These are phyloP conservation scores for Mormyrus proboscirostris DNA, from an alignment of 2,797 vertebrate species.

Conservation along the genomic window DNA sequence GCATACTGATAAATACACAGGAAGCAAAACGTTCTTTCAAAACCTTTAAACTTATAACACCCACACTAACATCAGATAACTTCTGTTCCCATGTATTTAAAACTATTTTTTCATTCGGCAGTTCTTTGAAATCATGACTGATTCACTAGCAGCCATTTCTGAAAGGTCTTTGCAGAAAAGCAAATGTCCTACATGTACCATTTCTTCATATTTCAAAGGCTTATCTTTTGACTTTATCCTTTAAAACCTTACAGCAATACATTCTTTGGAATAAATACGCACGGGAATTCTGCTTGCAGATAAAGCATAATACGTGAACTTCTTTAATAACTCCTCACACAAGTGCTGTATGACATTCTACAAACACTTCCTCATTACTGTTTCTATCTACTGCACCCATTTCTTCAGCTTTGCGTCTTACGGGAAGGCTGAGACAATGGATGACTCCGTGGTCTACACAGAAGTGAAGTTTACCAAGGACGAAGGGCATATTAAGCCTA, in stretches of 20 bases:
- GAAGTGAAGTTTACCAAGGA: slow-evolving; percentile 13
- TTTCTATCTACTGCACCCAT: background rate
- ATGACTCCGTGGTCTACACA: slow-evolving; percentile 11
- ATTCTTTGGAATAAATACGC: background rate
- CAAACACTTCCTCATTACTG: background rate
- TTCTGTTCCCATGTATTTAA: background rate
- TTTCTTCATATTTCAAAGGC: background rate
- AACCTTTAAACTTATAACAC: background rate
- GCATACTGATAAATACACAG: background rate
- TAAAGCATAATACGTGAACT: background rate
- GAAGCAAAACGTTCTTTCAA: background rate
- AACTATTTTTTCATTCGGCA: background rate
- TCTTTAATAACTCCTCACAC: background rate
- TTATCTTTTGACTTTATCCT: background rate
- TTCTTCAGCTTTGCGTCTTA: background rate
- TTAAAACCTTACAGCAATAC: background rate
- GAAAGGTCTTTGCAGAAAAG: background rate
- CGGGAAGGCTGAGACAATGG: background rate
- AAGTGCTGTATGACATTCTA: background rate
- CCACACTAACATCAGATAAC: background rate
- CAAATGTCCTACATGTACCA: background rate
- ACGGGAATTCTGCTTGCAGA: background rate
- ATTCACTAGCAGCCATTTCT: background rate
- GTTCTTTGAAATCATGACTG: background rate
- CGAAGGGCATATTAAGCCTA: background rate